Evolutionary conservation across 1,140 invertebrate species (phyloP), one percentile per base, ranked within the genome.

Genomic region (Leguminivora glycinivorella): DNA sequence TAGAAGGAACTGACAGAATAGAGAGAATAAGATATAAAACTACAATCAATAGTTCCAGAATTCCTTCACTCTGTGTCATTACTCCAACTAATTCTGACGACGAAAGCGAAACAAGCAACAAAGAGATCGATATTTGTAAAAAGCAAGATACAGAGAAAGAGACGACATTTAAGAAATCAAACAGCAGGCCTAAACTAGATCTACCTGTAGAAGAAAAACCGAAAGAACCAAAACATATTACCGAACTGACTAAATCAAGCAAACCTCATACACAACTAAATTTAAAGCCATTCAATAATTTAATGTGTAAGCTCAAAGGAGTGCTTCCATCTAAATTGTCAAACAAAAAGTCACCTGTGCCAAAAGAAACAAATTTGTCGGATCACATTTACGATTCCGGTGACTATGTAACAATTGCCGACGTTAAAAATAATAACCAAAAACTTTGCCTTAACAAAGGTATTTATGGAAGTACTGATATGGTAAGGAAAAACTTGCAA

Each of bases 21-120:
- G 96, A 97, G 89, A 93, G 96, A 77, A 96, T 98, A 67, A 93
- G 96, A 72, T 94, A 95, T 12, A 98, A 98, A 90, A 98, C 97
- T 0, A 95, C 95, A 5, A 97, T 98, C 31, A 97, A 96, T 74
- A 95, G 95, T 10, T 96, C 95, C 76, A 93, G 96, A 74, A 98
- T 98, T 82, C 97, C 97, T 3, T 97, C 96, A 0, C 97, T 98
- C 95, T 98, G 97, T 88, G 96, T 97, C 0, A 97, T 98, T 17
- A 98, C 97, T 6, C 96, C 97, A 9, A 95, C 95, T 0, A 95
- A 96, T 69, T 97, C 96, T 60, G 97, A 98, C 74, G 97, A 98
- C 78, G 97, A 97, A 81, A 94, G 95, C 70, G 84, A 93, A 68
- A 91, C 84, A 73, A 87, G 85, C 73, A 80, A 81, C 29, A 91